Conservation (phyloP, 2,113 vertebrate genomes). For the Lampris incognitus region DNA sequence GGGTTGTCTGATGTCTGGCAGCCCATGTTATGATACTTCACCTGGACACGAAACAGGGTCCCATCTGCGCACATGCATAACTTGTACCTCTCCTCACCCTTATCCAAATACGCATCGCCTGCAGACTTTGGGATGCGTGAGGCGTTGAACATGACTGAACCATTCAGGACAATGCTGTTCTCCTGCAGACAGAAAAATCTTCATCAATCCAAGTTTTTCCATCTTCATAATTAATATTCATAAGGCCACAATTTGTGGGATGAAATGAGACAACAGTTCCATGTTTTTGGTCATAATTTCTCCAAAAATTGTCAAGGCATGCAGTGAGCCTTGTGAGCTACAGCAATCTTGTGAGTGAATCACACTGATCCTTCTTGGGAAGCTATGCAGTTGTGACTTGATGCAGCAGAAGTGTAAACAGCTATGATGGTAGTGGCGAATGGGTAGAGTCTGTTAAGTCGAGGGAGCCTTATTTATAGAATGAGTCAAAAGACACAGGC, state of each 20-base stretch:
- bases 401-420: no score
- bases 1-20: slow-evolving; percentile 93
- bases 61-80: slow-evolving; percentile 96
- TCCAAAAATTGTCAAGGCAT: no score
- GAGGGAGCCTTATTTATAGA: no score
- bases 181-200: slow-evolving; percentile 79
- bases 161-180: slow-evolving; percentile 95
- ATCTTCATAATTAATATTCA: neutral
- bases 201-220: neutral
- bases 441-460: no score
- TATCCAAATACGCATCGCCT: slow-evolving; percentile 81
- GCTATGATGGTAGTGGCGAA: no score
- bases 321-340: no score
- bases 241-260: neutral
- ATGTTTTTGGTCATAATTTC: no score
- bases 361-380: no score
- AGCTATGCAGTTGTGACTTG: no score
- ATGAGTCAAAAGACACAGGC: no score
- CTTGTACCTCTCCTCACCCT: slow-evolving; percentile 92
- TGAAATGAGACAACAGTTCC: no score
- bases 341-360: no score
- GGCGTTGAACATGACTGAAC: slow-evolving; percentile 91
- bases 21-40: slow-evolving; percentile 92
- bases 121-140: slow-evolving; percentile 89
- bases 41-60: slow-evolving; percentile 93